phyloP scores from a whole-genome alignment of 2,888 invertebrate genomes.

The Oscheius sp. region DNA sequence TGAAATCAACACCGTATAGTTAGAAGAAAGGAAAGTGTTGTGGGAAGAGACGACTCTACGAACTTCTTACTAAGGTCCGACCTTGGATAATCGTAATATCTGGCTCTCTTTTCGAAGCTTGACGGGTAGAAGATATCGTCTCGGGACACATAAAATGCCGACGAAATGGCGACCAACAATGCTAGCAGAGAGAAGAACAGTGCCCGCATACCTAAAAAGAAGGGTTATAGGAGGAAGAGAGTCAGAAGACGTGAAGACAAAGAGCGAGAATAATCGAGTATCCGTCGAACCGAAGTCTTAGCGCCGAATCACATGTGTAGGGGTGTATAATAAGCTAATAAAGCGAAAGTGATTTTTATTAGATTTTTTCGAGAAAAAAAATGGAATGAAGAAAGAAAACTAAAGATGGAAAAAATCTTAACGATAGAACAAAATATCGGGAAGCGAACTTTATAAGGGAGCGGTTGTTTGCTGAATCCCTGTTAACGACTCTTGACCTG shows the following conservation, averaged over 20 bases:
- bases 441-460: not conserved
- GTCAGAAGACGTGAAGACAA: not conserved
- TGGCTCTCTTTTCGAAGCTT: conserved; percentile 27
- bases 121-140: conserved; percentile 21
- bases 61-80: conserved; percentile 8
- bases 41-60: not conserved
- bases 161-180: conserved; percentile 7
- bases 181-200: conserved; percentile 21
- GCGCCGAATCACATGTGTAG: too few species aligned
- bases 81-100: conserved; percentile 23
- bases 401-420: too few species aligned
- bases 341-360: too few species aligned
- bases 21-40: not conserved
- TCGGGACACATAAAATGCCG: conserved; percentile 21
- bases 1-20: conserved; percentile 4
- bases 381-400: not conserved
- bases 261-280: too few species aligned
- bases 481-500: not conserved
- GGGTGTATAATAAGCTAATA: too few species aligned
- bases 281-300: too few species aligned
- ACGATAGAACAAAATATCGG: not conserved
- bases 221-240: not conserved
- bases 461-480: not conserved
- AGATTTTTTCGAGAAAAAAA: not conserved
- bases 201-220: conserved; percentile 19